Percentiles rank a stretch among this genome's conserved stretches.
Conservation (phyloP, 2,888 invertebrate genomes). For the Ennomos quercinarius region DNA sequence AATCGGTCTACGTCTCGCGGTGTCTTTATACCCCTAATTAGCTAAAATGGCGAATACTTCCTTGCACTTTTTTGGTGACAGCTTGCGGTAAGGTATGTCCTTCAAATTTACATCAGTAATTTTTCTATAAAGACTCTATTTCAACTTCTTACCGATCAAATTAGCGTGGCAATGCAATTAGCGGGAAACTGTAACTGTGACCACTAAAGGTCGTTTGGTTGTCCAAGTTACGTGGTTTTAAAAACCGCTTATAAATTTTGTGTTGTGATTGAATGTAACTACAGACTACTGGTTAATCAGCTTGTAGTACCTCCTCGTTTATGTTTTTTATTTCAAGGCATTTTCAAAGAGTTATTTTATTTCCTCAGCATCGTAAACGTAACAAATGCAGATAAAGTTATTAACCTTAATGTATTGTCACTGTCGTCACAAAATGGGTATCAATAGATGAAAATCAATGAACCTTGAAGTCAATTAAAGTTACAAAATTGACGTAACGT, state of each 20-base stretch:
- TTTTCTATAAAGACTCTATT: conserved; percentile 20
- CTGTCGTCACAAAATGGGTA: conserved; percentile 23
- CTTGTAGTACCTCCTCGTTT: conserved; percentile 1
- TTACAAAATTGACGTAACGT: conserved; percentile 39
- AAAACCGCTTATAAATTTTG: conserved; percentile 13
- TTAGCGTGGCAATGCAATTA: conserved; percentile 23
- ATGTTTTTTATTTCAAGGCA: background rate
- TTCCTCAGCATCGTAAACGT: background rate
- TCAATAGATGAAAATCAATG: conserved; percentile 28
- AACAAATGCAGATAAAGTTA: background rate
- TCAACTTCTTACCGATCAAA: conserved; percentile 19
- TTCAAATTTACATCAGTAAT: conserved; percentile 21
- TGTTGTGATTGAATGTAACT: conserved; percentile 16
- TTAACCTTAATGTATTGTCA: conserved; percentile 12
- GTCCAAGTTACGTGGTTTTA: conserved; percentile 28
- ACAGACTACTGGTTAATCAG: conserved; percentile 12
- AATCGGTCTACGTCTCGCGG: conserved; percentile 57
- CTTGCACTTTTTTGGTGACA: conserved; percentile 43
- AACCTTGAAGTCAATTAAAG: conserved; percentile 39
- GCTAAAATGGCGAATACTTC: conserved; percentile 49
- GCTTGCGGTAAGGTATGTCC: conserved; percentile 35
- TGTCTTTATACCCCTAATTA: conserved; percentile 66
- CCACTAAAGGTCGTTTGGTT: conserved; percentile 38
- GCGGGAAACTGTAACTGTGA: conserved; percentile 37
- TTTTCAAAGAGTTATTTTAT: background rate